Evolutionary conservation across 1,140 invertebrate genomes (phyloP), one percentile per base, ranked within the genome.

Genomic region (Geopemphigus sp.): DNA sequence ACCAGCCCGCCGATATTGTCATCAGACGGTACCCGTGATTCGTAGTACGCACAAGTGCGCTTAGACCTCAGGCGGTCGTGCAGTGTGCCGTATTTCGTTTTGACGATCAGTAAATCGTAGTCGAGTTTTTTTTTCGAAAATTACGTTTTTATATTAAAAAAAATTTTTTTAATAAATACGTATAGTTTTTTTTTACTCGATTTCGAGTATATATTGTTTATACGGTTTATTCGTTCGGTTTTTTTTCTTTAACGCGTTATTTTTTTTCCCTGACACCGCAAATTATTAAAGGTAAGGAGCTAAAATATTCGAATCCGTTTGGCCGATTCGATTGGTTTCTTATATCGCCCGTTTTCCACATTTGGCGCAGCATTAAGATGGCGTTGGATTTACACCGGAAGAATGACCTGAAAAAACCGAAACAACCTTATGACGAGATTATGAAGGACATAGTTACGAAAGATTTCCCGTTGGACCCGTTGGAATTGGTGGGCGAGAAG

Each of bases 321-420:
- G n/a, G n/a, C n/a, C n/a, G 8, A 39, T 39, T 39, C 8, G 32
- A 39, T 50, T 50, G 5, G 1, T 50, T 50, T 50, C 24, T 45
- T 47, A 45, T 8, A 19, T 1, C 2, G 14, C 19, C n/a, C n/a
- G n/a, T n/a, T n/a, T n/a, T n/a, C n/a, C n/a, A n/a, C n/a, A n/a
- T n/a, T n/a, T n/a, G n/a, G n/a, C 19, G 6, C 24, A 53, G 24
- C 15, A 63, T 5, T 10, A 64, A 81, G 74, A 82, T 82, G 81
- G 81, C 81, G 15, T 57, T 82, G 29, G 82, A 82, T 24, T 50
- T 82, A 53, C 59, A 82, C 47, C 24, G 54, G 54, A 70, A 72
- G 64, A 80, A 59, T 12, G 15, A 70, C n/a, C 6, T 56, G 15
- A 64, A 53, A 5, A 82, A 81, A 63, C 8, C 72, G 8, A 24